phyloP scores from a whole-genome alignment of 1,140 invertebrate species.

The Bombus difficillimus region DNA sequence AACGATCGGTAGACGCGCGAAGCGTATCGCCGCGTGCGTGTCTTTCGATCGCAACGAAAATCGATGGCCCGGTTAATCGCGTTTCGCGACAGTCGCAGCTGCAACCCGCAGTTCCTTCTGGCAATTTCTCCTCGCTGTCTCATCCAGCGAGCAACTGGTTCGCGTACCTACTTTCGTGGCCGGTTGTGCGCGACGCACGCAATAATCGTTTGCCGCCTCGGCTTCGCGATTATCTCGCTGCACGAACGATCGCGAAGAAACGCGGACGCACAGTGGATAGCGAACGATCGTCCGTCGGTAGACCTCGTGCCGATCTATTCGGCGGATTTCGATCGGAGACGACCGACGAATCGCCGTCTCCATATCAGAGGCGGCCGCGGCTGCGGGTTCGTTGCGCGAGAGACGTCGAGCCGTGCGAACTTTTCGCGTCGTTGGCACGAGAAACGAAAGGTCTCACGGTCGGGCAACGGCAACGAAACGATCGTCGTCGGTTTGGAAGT shows the following conservation, averaged over 20 bases:
- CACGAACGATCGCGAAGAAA: conserved; percentile 37
- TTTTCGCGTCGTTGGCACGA: not conserved
- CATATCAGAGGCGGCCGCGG: no score
- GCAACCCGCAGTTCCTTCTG: conserved; percentile 40
- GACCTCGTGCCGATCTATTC: not conserved
- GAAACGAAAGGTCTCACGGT: not conserved
- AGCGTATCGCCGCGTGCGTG: not conserved
- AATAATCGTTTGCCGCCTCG: conserved; percentile 46
- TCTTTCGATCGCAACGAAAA: conserved; percentile 69
- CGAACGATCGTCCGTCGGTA: not conserved
- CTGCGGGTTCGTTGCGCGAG: no score
- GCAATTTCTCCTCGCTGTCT: conserved; percentile 30
- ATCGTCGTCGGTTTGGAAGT: not conserved
- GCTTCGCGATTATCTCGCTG: conserved; percentile 47
- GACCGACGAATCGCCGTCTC: conserved; percentile 8
- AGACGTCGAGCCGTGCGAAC: not conserved
- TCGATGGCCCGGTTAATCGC: conserved; percentile 66
- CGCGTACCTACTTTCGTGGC: conserved; percentile 27
- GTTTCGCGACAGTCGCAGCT: conserved; percentile 64
- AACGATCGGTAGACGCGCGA: no score
- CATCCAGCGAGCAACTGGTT: conserved; percentile 46
- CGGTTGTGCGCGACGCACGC: conserved; percentile 47
- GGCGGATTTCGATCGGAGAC: not conserved
- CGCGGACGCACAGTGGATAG: not conserved
- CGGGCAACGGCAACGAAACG: not conserved